A percentile compares a stretch with the other conserved stretches of the same genome.
Conservation (phyloP, 2,888 invertebrate genomes). For the Periphyllus acericola region DNA sequence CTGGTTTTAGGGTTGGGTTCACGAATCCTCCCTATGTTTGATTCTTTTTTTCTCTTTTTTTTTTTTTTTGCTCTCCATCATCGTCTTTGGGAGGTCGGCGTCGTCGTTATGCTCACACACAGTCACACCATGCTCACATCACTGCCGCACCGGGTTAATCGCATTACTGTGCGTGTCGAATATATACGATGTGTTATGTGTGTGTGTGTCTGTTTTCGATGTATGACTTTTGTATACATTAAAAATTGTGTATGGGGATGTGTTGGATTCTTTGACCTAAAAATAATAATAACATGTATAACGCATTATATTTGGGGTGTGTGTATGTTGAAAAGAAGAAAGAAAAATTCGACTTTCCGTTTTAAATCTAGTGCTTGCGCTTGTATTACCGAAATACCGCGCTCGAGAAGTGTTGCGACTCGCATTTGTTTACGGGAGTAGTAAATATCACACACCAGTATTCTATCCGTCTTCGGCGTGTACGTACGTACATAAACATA, state of each 20-base stretch:
- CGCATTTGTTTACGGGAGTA: slow-evolving; percentile 8
- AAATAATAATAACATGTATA: slow-evolving; percentile 43
- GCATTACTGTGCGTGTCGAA: slow-evolving; percentile 58
- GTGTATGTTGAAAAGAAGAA: not conserved
- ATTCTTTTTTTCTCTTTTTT: slow-evolving; percentile 19
- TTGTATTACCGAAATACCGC: not conserved
- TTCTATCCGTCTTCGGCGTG: slow-evolving; percentile 28
- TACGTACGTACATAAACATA: not conserved
- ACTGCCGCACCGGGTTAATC: slow-evolving; percentile 38
- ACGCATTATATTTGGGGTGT: slow-evolving; percentile 19
- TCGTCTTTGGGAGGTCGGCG: slow-evolving; percentile 58
- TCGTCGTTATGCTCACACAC: not conserved
- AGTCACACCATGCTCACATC: slow-evolving; percentile 18
- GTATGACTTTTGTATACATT: slow-evolving; percentile 56
- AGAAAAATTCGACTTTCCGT: not conserved
- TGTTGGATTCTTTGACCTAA: slow-evolving; percentile 48
- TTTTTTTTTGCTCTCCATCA: not conserved
- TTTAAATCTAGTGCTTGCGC: slow-evolving; percentile 4
- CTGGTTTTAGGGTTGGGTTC: slow-evolving; percentile 36
- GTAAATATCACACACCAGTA: not conserved
- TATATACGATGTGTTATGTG: not conserved
- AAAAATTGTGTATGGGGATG: slow-evolving; percentile 33
- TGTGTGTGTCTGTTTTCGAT: not conserved
- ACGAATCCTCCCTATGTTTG: slow-evolving; percentile 39
- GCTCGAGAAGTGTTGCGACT: not conserved